Evolutionary conservation across 2,797 vertebrate species (phyloP), one percentile per base, ranked within the genome.

Genomic region (Microctenopoma steveboyesi): DNA sequence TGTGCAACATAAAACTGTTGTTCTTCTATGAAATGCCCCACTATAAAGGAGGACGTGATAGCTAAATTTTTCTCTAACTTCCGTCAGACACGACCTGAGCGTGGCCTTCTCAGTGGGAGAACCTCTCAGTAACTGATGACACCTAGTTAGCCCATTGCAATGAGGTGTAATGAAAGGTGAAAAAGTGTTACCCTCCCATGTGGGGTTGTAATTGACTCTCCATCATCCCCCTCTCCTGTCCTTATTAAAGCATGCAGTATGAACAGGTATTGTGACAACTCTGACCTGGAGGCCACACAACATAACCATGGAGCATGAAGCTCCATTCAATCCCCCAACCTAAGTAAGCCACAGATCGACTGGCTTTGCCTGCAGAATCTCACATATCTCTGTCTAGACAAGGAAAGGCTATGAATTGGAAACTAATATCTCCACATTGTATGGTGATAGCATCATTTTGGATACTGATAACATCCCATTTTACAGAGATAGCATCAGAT

Each of bases 141-240:
- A 72, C 81, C 82, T 69, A 65, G 85, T 91, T 90, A 89, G 86
- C 88, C 84, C 39, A 7, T 86, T 83, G 80, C 91, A 81, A 73
- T 39, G 65, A 79, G 80, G 84, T 76, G 83, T 89, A 89, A 92
- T 93, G 88, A 90, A 91, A 91, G 90, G 91, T 91, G 89, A 89
- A 91, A 88, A 66, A 76, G 78, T 81, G 84, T 85, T 82, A 86
- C 86, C 81, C 72, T 84, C 79, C 80, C 80, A 88, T 87, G 87
- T 62, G 72, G 79, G 81, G 77, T 82, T 83, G 82, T 90, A 91
- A 92, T 91, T 89, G 91, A 92, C 88, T 90, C 88, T 86, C 83
- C 75, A 91, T 91, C 92, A 89, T 89, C 79, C 80, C 69, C 66
- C 76, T 81, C 83, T 83, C 76, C 78, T 84, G 86, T 85, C 76